Base-by-base conservation (phyloP, 2,888 invertebrate species). In the Rhamnusium bicolor region DNA sequence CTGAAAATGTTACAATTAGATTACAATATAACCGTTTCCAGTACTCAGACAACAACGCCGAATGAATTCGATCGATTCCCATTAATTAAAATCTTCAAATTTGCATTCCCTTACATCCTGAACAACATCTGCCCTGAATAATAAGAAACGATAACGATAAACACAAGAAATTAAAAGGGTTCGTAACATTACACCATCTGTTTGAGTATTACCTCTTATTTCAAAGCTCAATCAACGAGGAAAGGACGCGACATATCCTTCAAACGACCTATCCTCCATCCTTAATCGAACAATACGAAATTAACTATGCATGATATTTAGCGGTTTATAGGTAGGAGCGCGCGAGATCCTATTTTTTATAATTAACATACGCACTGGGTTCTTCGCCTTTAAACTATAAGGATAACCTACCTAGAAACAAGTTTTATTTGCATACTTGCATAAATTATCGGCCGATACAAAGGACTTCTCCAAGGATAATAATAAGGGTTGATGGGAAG, bases 301-400 rank as follows among this genome's bases (percentile, higher is more conserved):
- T 81, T 80, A 80, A 79, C 80, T 80, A 80, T 80, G 80, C 80
- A 80, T 79, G 78, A 76, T 80, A 80, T 80, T 80, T 79, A 79
- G 79, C 73, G 75, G 75, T 77, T 49, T 49, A 24, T 56, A 56
- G 40, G 40, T 40, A 40, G 40, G 40, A 40, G 18, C 2, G 16
- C 14, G 16, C 51, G 49, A 14, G 63, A 51, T 61, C 19, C 29
- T 40, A 46, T 49, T 63, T 63, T 65, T 65, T 53, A 18, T 29
- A 65, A 65, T 65, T 65, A 65, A 32, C 65, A 65, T 65, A 32
- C 58, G 16, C 58, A 18, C 12, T 24, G 72, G 16, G 29, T 63
- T 73, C 74, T 74, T 72, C 46, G n/a, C 40, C 40, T 40, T 40
- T 40, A 40, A 40, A 40, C 40, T 63, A 72, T 65, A 60, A 60